phyloP scores from a whole-genome alignment of 2,797 vertebrate species.

The Mionectes olivaceus region DNA sequence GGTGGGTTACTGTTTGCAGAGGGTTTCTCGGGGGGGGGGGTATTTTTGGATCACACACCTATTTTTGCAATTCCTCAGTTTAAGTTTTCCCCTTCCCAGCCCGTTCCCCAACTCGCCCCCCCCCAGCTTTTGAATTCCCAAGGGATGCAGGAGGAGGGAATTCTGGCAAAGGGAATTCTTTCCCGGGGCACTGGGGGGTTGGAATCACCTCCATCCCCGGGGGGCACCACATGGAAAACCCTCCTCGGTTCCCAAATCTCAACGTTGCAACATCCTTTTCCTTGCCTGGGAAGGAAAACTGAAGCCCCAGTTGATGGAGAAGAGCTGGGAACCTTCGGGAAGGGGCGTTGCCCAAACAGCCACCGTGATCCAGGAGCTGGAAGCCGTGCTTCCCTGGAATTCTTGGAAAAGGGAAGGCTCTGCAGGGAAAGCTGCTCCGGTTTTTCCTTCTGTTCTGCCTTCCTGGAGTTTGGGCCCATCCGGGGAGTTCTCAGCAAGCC shows the following conservation, averaged over 20 bases:
- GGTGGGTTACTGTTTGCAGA: not conserved
- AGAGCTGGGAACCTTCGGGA: not conserved
- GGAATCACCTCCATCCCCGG: not conserved
- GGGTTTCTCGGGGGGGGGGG: not conserved
- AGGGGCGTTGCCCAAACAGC: not conserved
- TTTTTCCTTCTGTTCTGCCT: not conserved
- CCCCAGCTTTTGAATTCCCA: not conserved
- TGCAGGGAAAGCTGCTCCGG: fast-evolving
- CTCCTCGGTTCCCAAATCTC: fast-evolving
- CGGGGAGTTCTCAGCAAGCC: not conserved
- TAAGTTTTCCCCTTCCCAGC: too few species aligned
- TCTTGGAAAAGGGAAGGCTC: not conserved
- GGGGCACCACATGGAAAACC: not conserved
- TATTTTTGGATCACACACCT: too few species aligned
- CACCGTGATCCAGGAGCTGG: not conserved
- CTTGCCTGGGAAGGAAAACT: not conserved
- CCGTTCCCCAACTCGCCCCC: not conserved
- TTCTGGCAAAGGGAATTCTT: not conserved
- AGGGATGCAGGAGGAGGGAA: fast-evolving
- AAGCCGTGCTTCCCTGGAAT: not conserved
- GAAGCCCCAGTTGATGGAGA: not conserved
- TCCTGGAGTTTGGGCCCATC: not conserved
- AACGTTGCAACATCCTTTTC: not conserved
- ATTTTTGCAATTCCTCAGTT: not conserved
- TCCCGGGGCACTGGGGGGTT: not conserved